Conservation (phyloP, 2,797 vertebrate genomes). For the Cheirogaleus major region DNA sequence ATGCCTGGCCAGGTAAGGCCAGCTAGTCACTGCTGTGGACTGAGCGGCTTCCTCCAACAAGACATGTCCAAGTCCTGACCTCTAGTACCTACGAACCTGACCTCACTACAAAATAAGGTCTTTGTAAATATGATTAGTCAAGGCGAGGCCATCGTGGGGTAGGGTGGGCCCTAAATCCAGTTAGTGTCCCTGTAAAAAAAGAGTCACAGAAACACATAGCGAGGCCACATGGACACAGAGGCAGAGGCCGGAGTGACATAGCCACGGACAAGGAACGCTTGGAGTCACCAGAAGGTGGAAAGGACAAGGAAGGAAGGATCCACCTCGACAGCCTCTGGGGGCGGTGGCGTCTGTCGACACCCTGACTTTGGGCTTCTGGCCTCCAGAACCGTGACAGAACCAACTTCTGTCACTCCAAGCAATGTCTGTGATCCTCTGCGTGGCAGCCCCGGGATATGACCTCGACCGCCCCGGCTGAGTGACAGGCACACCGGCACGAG, state of each 20-base stretch:
- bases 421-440: neutral
- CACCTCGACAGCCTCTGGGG: too few species aligned
- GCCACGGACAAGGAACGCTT: neutral
- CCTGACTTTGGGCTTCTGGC: too few species aligned
- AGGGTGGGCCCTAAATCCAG: neutral
- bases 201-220: neutral
- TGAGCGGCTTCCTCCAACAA: neutral
- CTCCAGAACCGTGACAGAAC: neutral
- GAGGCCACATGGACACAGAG: neutral
- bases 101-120: neutral
- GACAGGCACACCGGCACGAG: neutral
- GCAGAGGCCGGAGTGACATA: neutral
- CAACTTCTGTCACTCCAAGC: neutral
- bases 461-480: neutral
- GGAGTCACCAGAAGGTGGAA: neutral
- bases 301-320: neutral
- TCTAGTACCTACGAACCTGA: neutral
- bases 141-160: neutral
- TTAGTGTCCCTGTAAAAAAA: neutral
- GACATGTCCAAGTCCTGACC: neutral
- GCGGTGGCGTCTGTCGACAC: too few species aligned
- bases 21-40: neutral
- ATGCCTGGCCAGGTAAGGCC: neutral
- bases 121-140: neutral
- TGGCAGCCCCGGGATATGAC: neutral